Conservation (phyloP, 2,888 invertebrate species). For the Himalopsyche anomala region DNA sequence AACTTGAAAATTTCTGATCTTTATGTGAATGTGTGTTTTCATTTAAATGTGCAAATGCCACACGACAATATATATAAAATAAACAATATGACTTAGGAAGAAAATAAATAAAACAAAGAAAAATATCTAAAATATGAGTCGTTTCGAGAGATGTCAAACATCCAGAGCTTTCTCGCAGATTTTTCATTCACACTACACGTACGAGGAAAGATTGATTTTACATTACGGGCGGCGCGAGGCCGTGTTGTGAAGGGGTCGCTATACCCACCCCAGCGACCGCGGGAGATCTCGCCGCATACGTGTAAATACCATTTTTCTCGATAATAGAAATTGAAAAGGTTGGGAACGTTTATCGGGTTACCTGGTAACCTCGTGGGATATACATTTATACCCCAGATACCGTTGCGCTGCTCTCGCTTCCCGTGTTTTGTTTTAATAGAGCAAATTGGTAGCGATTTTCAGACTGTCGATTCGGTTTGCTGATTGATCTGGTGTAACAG, state of each 20-base stretch:
- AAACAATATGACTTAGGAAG: too few species aligned
- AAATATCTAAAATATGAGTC: too few species aligned
- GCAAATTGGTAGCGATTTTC: not conserved
- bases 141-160: not conserved
- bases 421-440: slow-evolving; percentile 31
- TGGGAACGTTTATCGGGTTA: slow-evolving; percentile 33
- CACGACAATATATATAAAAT: too few species aligned
- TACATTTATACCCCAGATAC: not conserved
- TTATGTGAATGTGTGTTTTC: too few species aligned
- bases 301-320: slow-evolving; percentile 40
- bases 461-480: not conserved
- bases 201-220: slow-evolving; percentile 32
- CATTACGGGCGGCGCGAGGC: slow-evolving; percentile 27
- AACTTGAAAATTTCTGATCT: too few species aligned
- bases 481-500: too few species aligned
- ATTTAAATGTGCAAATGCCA: too few species aligned
- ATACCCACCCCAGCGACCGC: not conserved
- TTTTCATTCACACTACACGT: slow-evolving; percentile 29
- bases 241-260: not conserved
- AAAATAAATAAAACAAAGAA: too few species aligned
- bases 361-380: slow-evolving; percentile 12
- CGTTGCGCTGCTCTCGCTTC: not conserved
- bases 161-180: not conserved
- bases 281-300: slow-evolving; percentile 25
- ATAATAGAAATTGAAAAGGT: slow-evolving; percentile 42